Evolutionary conservation across 2,113 vertebrate genomes (phyloP).

Genomic region (Butorides virescens): DNA sequence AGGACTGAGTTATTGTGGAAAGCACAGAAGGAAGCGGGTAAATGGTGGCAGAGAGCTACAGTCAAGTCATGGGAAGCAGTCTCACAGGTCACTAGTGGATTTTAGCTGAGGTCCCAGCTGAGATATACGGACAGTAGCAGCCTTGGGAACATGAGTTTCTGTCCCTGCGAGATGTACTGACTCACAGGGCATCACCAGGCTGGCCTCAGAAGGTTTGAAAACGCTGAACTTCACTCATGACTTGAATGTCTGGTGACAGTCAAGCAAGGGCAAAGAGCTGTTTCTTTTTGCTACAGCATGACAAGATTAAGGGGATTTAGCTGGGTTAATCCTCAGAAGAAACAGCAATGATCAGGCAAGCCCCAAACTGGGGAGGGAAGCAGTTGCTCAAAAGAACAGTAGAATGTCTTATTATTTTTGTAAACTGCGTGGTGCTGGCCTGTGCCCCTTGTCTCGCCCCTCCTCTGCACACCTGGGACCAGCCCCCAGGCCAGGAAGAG

Average conservation of each 20-base stretch:
- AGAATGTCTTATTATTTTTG: neutral
- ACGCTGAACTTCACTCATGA: neutral
- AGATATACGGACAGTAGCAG: neutral
- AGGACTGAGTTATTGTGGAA: neutral
- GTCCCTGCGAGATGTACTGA: neutral
- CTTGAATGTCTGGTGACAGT: neutral
- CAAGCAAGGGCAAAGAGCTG: neutral
- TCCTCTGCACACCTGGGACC: neutral
- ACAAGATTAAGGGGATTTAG: neutral
- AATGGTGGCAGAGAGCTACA: neutral
- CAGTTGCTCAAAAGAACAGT: neutral
- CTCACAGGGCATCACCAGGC: neutral
- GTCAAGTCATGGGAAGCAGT: neutral
- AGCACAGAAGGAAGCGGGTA: neutral
- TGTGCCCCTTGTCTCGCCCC: neutral
- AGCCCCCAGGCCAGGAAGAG: neutral
- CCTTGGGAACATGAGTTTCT: neutral
- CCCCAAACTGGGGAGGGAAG: neutral
- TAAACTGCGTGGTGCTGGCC: neutral
- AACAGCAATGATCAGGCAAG: neutral
- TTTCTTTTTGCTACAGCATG: neutral
- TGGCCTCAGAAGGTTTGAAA: neutral
- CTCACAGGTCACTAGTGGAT: neutral
- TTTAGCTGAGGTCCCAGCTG: neutral
- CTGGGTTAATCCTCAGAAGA: neutral